phyloP scores from a whole-genome alignment of 2,113 vertebrate species.

The Isichthys henryi region DNA sequence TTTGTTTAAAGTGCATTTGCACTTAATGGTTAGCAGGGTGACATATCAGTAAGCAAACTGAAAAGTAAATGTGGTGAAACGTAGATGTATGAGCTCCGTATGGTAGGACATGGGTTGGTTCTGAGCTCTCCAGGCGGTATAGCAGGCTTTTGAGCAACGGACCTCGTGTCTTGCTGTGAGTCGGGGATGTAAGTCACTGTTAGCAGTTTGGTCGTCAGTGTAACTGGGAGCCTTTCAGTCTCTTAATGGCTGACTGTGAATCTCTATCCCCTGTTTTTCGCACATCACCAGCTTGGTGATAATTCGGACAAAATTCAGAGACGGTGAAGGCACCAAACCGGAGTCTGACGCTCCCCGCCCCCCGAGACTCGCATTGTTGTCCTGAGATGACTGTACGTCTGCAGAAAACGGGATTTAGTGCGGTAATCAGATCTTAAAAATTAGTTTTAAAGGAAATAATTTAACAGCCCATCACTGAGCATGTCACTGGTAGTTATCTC shows the following conservation, averaged over 20 bases:
- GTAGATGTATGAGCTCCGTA: background rate
- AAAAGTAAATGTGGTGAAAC: background rate
- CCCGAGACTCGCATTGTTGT: background rate
- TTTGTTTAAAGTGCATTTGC: background rate
- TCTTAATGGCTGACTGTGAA: background rate
- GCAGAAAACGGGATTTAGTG: background rate
- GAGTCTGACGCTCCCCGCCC: background rate
- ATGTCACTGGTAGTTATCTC: background rate
- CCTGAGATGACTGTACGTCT: background rate
- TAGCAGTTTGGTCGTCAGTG: background rate
- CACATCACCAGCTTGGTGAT: background rate
- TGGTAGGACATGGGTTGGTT: background rate
- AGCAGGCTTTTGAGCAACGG: background rate
- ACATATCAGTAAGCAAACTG: background rate
- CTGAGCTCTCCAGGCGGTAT: background rate
- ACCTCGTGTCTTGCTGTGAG: background rate
- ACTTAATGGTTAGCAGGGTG: background rate
- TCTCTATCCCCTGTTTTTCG: background rate
- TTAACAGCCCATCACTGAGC: background rate
- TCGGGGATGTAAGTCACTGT: background rate
- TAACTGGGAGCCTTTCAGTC: background rate
- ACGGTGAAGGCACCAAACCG: background rate
- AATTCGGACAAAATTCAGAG: background rate
- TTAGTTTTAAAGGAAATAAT: background rate
- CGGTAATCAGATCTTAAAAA: background rate